Evolutionary conservation across 2,113 vertebrate species (phyloP).

Genomic region (Cephalopterus ornatus): DNA sequence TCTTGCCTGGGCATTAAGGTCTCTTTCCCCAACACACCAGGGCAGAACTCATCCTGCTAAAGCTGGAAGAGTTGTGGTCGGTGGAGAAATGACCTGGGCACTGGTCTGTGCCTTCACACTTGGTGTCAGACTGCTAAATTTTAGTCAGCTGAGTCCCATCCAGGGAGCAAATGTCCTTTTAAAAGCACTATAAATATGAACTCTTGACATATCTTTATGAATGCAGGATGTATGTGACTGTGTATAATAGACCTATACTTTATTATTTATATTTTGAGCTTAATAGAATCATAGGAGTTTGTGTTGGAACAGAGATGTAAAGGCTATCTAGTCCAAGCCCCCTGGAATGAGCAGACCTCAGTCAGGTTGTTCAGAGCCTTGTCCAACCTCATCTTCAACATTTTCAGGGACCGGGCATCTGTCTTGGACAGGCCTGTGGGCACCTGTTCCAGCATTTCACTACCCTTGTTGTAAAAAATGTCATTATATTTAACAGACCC

Average conservation of each 20-base stretch:
- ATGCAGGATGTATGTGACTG: neutral
- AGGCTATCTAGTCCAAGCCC: neutral
- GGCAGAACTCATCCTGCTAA: neutral
- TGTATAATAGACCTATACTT: neutral
- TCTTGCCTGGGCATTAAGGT: neutral
- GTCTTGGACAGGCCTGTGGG: neutral
- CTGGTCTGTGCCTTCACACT: neutral
- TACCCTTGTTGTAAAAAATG: neutral
- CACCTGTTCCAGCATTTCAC: neutral
- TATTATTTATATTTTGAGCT: neutral
- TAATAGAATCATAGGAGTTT: neutral
- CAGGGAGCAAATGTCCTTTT: neutral
- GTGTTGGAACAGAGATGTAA: neutral
- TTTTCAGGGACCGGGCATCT: neutral
- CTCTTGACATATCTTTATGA: neutral
- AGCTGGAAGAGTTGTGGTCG: neutral
- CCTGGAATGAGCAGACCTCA: neutral
- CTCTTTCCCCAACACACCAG: rapidly evolving
- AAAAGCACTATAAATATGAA: neutral
- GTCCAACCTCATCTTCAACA: neutral
- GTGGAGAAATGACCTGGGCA: neutral
- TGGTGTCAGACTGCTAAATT: neutral
- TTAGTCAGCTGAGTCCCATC: neutral
- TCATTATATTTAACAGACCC: neutral
- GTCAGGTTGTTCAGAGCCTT: neutral